These are phyloP conservation scores for Heteractis magnifica DNA, from an alignment of 92 coral and sea anemone genomes.

Conservation along the genomic window DNA sequence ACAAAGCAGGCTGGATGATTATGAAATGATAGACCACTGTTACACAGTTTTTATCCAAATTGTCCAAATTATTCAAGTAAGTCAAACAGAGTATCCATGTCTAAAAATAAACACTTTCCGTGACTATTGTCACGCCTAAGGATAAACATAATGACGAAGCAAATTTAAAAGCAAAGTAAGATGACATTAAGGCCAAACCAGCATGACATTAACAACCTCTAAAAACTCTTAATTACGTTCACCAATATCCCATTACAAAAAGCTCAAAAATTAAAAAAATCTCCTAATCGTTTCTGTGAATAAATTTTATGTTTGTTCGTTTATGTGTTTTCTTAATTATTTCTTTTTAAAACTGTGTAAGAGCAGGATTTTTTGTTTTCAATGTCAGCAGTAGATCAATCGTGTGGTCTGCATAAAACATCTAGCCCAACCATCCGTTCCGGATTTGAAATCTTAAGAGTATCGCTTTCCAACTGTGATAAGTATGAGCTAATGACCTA, in stretches of 20 bases:
- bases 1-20: too few species aligned
- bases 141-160: background rate
- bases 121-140: background rate
- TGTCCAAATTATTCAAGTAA: too few species aligned
- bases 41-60: too few species aligned
- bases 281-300: background rate
- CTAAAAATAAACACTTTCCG: background rate
- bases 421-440: background rate
- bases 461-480: background rate
- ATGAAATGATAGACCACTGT: too few species aligned
- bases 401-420: background rate
- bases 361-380: background rate
- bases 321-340: background rate
- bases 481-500: too few species aligned
- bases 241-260: background rate
- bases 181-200: background rate
- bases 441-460: background rate
- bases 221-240: background rate
- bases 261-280: background rate
- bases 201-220: background rate
- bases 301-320: background rate
- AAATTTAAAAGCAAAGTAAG: background rate
- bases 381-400: background rate
- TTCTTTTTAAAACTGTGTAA: background rate
- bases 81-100: too few species aligned